Conservation (phyloP, 2,113 vertebrate species). For the Calidris pygmaea region DNA sequence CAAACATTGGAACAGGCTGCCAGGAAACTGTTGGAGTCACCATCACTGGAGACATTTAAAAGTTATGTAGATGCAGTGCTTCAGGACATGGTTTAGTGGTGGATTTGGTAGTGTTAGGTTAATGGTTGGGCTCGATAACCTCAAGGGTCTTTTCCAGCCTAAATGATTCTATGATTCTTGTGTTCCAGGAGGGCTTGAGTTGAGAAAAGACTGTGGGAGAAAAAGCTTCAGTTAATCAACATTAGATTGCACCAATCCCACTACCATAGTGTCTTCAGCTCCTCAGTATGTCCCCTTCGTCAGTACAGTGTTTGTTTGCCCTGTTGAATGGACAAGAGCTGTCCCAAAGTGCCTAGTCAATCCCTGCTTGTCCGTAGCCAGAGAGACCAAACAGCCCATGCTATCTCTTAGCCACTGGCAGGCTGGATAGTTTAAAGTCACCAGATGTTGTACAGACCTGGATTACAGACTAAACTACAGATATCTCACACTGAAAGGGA, state of each 20-base stretch:
- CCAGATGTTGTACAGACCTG: slow-evolving; percentile 5
- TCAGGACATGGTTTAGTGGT: background rate
- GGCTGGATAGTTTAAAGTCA: background rate
- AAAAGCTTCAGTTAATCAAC: background rate
- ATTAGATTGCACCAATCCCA: background rate
- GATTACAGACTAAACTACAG: background rate
- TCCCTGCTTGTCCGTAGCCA: background rate
- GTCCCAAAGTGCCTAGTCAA: background rate
- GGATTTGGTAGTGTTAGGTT: background rate
- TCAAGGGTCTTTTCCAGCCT: background rate
- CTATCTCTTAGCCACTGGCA: background rate
- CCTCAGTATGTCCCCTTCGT: background rate
- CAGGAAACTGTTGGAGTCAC: background rate
- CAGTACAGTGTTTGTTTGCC: background rate
- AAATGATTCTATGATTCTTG: background rate
- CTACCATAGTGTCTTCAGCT: background rate
- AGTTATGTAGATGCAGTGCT: fast-evolving
- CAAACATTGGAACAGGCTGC: background rate
- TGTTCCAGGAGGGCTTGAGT: background rate
- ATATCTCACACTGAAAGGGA: background rate
- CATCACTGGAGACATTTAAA: background rate
- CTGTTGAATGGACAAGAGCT: background rate
- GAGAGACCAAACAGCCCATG: background rate
- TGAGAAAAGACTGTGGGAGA: background rate
- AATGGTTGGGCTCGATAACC: background rate